Conservation (phyloP, 2,888 invertebrate species). For the Eugnorisma glareosa region DNA sequence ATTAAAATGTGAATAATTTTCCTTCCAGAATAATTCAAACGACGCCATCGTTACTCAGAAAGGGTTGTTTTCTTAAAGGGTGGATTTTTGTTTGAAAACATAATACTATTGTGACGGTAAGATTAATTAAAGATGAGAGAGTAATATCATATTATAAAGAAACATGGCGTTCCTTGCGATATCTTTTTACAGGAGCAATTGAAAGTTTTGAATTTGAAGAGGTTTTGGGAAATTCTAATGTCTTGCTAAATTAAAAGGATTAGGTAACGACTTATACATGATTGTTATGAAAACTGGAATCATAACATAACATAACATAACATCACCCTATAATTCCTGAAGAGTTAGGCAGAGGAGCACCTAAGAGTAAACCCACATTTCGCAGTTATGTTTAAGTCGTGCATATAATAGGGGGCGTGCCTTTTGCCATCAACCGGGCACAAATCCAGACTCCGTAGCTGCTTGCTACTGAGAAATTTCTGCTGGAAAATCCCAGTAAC, state of each 20-base stretch:
- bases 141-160: constrained; percentile 63
- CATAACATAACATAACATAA: neutral
- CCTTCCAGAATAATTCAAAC: constrained; percentile 51
- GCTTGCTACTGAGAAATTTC: neutral
- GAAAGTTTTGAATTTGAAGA: constrained; percentile 18
- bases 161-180: constrained; percentile 30
- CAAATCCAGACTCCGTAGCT: no score
- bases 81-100: constrained; percentile 72
- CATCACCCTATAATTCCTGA: neutral
- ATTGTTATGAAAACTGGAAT: neutral
- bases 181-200: constrained; percentile 52
- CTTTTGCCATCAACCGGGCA: neutral
- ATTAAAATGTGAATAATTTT: constrained; percentile 52
- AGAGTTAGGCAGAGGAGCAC: neutral
- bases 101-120: constrained; percentile 70
- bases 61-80: constrained; percentile 68
- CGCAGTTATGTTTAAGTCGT: neutral
- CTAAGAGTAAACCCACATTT: neutral
- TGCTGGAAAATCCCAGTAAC: neutral
- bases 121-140: constrained; percentile 70
- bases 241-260: neutral
- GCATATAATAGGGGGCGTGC: neutral
- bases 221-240: neutral
- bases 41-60: constrained; percentile 55
- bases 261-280: neutral